Conservation (phyloP, 2,797 vertebrate species). For the Morelia viridis region DNA sequence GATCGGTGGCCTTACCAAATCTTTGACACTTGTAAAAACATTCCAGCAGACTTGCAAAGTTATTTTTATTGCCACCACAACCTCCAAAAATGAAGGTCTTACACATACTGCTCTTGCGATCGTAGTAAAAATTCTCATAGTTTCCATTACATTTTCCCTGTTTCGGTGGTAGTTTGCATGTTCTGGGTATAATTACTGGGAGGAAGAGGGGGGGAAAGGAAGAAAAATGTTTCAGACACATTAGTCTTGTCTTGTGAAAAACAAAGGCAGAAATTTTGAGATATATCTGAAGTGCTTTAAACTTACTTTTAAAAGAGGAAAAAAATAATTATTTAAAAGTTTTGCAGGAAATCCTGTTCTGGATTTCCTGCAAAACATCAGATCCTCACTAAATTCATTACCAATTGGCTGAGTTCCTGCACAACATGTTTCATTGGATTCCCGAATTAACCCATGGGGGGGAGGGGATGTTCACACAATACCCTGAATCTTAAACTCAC, state of each 20-base stretch:
- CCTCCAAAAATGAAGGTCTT: conserved; percentile 3
- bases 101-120: neutral
- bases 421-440: neutral
- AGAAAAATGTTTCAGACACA: neutral
- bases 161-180: neutral
- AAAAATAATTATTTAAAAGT: neutral
- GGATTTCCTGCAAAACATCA: neutral
- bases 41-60: neutral
- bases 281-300: neutral
- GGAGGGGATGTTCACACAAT: neutral
- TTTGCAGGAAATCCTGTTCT: neutral
- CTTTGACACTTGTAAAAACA: neutral
- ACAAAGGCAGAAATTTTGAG: neutral
- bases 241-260: neutral
- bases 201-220: too few species aligned
- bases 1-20: neutral
- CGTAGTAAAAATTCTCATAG: conserved; percentile 3
- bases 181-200: neutral
- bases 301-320: neutral
- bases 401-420: neutral
- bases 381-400: neutral
- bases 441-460: neutral
- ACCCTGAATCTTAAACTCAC: neutral
- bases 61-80: conserved; percentile 18
- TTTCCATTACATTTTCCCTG: neutral